Conservation (phyloP, 2,888 invertebrate genomes). For the Ceratothoa steindachneri region DNA sequence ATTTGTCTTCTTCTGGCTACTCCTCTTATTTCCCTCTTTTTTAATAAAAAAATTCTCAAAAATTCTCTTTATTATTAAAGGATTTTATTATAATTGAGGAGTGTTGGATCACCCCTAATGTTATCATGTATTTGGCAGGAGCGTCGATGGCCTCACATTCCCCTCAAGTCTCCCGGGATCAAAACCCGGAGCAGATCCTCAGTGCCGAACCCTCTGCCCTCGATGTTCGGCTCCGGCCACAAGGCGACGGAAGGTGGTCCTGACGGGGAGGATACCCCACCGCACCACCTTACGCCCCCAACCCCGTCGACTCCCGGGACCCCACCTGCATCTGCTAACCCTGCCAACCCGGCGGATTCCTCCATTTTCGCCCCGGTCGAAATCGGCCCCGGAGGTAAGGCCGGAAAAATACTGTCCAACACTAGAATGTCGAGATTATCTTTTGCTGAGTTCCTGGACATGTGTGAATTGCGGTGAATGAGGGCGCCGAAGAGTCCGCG, state of each 20-base stretch:
- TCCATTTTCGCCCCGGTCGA: slow-evolving; percentile 39
- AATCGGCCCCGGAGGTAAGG: slow-evolving; percentile 28
- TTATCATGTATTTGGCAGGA: too few relatives aligned
- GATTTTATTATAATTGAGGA: too few relatives aligned
- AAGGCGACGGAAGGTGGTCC: slow-evolving; percentile 49
- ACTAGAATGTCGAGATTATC: too few relatives aligned
- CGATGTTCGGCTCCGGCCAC: slow-evolving; percentile 45
- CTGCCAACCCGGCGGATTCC: slow-evolving; percentile 32
- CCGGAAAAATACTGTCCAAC: too few relatives aligned
- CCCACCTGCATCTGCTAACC: slow-evolving; percentile 32
- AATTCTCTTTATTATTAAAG: too few relatives aligned
- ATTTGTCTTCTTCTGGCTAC: too few relatives aligned
- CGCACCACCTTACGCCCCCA: slow-evolving; percentile 53
- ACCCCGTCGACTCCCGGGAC: slow-evolving; percentile 54
- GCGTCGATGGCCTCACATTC: slow-evolving; percentile 68
- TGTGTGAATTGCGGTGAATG: too few relatives aligned
- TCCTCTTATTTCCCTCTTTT: too few relatives aligned
- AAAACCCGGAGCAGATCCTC: slow-evolving; percentile 64
- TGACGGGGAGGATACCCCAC: slow-evolving; percentile 52
- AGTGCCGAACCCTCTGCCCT: slow-evolving; percentile 56
- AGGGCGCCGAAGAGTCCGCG: too few relatives aligned
- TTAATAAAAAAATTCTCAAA: too few relatives aligned
- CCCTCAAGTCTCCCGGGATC: slow-evolving; percentile 82
- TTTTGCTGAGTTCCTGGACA: too few relatives aligned
- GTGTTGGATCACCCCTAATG: too few relatives aligned